Percentiles rank a stretch among this genome's conserved stretches.
Evolutionary conservation across 92 coral and sea anemone genomes (phyloP).

Genomic region (Chrysogorgia sp.): DNA sequence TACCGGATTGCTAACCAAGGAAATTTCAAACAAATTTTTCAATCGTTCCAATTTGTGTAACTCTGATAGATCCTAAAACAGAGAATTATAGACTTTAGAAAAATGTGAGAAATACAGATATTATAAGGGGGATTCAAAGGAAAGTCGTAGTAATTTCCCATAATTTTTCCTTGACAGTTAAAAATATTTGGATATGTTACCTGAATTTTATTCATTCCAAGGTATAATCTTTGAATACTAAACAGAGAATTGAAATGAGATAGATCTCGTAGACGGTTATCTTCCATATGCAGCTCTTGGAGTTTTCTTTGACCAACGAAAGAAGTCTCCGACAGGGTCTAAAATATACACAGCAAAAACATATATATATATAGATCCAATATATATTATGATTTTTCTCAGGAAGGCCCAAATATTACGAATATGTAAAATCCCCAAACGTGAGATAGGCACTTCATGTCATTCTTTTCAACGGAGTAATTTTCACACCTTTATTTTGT

Average conservation of each 20-base stretch:
- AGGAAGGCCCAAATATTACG: too few relatives aligned
- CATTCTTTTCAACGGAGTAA: background rate
- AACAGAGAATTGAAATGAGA: slow-evolving; percentile 73
- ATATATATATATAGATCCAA: too few relatives aligned
- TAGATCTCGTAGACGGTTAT: slow-evolving; percentile 80
- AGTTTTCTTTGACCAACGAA: slow-evolving; percentile 84
- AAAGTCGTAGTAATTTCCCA: too few relatives aligned
- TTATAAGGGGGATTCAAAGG: too few relatives aligned
- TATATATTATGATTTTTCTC: too few relatives aligned
- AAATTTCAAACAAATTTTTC: slow-evolving; percentile 80
- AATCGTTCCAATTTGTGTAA: slow-evolving; percentile 85
- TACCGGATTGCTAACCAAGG: slow-evolving; percentile 91
- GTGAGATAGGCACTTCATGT: too few relatives aligned
- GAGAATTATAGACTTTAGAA: background rate
- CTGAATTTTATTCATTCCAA: slow-evolving; percentile 97
- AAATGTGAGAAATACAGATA: background rate
- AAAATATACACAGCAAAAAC: background rate
- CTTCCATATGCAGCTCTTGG: slow-evolving; percentile 90
- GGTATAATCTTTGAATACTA: slow-evolving; percentile 80
- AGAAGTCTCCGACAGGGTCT: slow-evolving; percentile 74
- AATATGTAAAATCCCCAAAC: too few relatives aligned
- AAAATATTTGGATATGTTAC: slow-evolving; percentile 43
- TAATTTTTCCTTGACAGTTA: background rate
- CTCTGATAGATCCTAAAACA: slow-evolving; percentile 75
- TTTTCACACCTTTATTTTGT: slow-evolving; percentile 60